Base-by-base conservation (phyloP, 2,888 invertebrate genomes). In the Tinea semifulvella region DNA sequence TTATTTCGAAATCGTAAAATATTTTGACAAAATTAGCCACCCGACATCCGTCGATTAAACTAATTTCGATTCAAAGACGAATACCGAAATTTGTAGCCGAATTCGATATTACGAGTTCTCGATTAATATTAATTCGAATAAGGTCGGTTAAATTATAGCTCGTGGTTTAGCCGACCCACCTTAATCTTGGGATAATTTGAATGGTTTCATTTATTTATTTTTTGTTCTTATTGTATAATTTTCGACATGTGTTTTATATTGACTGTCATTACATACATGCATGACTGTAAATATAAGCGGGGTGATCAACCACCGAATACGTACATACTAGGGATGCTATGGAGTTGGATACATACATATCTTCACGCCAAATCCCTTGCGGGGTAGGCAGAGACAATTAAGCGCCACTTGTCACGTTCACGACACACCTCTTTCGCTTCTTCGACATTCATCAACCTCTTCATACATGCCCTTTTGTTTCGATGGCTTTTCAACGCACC, bases 11-110 rank as follows among this genome's bases (percentile, higher is more conserved):
- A 13, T 31, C 31, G 31, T 31, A 31, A 31, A 36, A 22, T 11
- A 40, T 40, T 14, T 40, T 40, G 40, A 40, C 40, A 40, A 40
- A 40, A 40, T 40, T 40, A 22, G 22, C 40, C 19, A 47, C 57
- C 65, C 66, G 58, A 58, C 65, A 67, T 70, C 71, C 70, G 69
- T 61, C 69, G 60, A 70, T 75, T 71, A 73, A 14, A 40, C 58
- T 60, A 61, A 72, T 72, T 68, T 65, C 19, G 44, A 39, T 6
- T 40, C 22, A 46, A 38, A 20, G 53, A 52, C n/a, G 22, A 22
- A 39, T 53, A 52, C 52, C 53, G 55, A 58, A 68, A 68, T 55
- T 56, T 52, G 53, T 50, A 20, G 20, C 22, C 22, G 22, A 22
- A 40, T 40, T 11, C 40, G 38, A 2, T 3, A 10, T 38, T 38